phyloP scores from a whole-genome alignment of 2,888 invertebrate species.

The Drosophila kuntzei region DNA sequence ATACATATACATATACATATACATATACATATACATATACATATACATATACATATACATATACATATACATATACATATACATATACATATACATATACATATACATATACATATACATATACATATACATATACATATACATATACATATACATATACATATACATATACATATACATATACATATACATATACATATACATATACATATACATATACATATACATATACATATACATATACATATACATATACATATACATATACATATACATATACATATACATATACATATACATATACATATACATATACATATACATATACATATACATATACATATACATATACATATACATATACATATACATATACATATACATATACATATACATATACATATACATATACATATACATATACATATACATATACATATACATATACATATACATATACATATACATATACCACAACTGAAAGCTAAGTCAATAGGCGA shows the following conservation, averaged over 20 bases:
- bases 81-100: background rate
- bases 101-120: background rate
- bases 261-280: background rate
- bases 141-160: background rate
- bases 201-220: background rate
- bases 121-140: background rate
- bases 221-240: too few species aligned
- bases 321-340: background rate
- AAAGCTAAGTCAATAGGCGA: conserved; percentile 1
- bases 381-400: too few species aligned
- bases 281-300: background rate
- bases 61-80: background rate
- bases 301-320: background rate
- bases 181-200: background rate
- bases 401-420: too few species aligned
- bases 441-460: background rate
- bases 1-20: too few species aligned
- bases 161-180: background rate
- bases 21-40: background rate
- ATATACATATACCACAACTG: background rate
- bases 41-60: background rate
- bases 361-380: too few species aligned
- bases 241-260: background rate
- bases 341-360: background rate
- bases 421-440: too few species aligned